A percentile compares a stretch with the other conserved stretches of the same genome.
phyloP scores from a whole-genome alignment of 92 coral and sea anemone genomes.

The Anthopleura xanthogrammica region DNA sequence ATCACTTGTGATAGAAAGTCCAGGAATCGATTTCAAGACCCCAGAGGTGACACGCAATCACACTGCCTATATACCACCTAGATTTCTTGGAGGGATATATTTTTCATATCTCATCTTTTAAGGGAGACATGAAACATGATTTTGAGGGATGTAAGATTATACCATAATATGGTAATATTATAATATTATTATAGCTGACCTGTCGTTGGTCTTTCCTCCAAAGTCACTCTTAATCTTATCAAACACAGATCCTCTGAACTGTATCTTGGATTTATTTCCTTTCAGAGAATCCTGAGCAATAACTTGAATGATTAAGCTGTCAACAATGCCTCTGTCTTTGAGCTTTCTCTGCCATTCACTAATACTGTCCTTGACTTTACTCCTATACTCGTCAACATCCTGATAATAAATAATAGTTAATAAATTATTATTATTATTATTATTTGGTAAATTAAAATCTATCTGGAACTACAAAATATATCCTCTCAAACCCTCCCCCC shows the following conservation, averaged over 20 bases:
- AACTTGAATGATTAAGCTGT: slow-evolving; percentile 88
- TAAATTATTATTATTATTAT: background rate
- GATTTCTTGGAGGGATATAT: too few relatives aligned
- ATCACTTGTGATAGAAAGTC: too few relatives aligned
- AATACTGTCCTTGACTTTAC: slow-evolving; percentile 75
- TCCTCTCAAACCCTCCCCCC: too few relatives aligned
- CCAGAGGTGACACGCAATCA: too few relatives aligned
- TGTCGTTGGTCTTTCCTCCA: slow-evolving; percentile 95
- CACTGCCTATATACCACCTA: too few relatives aligned
- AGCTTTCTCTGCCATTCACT: slow-evolving; percentile 85
- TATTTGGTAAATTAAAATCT: too few relatives aligned
- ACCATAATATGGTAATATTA: too few relatives aligned
- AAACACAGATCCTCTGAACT: slow-evolving; percentile 89
- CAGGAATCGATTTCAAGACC: too few relatives aligned
- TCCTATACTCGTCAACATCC: slow-evolving; percentile 96
- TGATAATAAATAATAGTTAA: slow-evolving; percentile 1
- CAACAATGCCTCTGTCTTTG: slow-evolving; percentile 73
- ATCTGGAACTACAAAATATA: too few relatives aligned
- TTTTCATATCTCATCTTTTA: too few relatives aligned
- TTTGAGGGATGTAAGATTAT: too few relatives aligned
- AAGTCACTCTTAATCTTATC: slow-evolving; percentile 98
- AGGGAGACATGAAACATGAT: too few relatives aligned
- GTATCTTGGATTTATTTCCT: slow-evolving; percentile 86
- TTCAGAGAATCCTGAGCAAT: slow-evolving; percentile 78
- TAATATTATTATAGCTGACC: slow-evolving; percentile 37